phyloP scores from a whole-genome alignment of 2,888 invertebrate species.

The Coenonympha glycerion region DNA sequence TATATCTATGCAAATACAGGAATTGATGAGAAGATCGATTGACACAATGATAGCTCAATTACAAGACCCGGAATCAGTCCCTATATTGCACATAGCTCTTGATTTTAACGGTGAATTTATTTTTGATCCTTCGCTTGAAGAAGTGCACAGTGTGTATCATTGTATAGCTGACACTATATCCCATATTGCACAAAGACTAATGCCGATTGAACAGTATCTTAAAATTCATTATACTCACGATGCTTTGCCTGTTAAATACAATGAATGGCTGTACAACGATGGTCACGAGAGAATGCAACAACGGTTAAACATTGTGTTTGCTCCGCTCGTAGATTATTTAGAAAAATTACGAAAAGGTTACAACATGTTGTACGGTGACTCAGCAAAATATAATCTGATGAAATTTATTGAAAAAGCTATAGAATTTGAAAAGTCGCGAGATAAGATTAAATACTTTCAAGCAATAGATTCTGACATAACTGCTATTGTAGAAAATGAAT shows the following conservation, averaged over 20 bases:
- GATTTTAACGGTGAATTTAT: conserved; percentile 73
- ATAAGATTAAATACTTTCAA: conserved; percentile 78
- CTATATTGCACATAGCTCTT: conserved; percentile 77
- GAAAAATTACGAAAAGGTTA: conserved; percentile 72
- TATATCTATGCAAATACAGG: conserved; percentile 78
- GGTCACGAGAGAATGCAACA: conserved; percentile 69
- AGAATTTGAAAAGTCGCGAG: conserved; percentile 76
- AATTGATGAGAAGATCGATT: conserved; percentile 80
- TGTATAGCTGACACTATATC: conserved; percentile 75
- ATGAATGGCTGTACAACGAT: conserved; percentile 72
- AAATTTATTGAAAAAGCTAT: conserved; percentile 68
- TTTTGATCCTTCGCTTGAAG: conserved; percentile 76
- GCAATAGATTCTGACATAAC: conserved; percentile 77
- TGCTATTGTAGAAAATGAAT: conserved; percentile 79
- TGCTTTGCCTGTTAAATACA: conserved; percentile 76
- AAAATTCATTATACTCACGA: conserved; percentile 57
- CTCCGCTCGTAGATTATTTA: conserved; percentile 75
- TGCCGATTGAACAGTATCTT: conserved; percentile 74
- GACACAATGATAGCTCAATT: conserved; percentile 77
- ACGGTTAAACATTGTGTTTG: conserved; percentile 72
- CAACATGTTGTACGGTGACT: conserved; percentile 69
- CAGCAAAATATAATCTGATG: conserved; percentile 62
- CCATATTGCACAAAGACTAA: conserved; percentile 74
- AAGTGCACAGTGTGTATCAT: conserved; percentile 75
- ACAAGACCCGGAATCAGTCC: conserved; percentile 70